Evolutionary conservation across 2,797 vertebrate species (phyloP), one percentile per base, ranked within the genome.

Genomic region (Mormyrops attenuatus): DNA sequence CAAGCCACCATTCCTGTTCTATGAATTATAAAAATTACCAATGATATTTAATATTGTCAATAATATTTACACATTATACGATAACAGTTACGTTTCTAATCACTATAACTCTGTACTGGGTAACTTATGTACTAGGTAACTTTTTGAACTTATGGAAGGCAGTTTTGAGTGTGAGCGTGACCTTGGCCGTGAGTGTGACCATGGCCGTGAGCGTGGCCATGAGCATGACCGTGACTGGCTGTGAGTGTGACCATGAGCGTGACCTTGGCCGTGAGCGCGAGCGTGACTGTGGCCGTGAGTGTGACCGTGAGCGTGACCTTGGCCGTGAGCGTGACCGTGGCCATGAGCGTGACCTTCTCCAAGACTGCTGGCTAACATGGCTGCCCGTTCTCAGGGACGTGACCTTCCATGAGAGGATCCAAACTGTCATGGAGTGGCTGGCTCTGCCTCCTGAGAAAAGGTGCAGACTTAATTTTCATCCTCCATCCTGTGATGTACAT

Each of bases 401-500:
- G 80, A 0, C 87, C 0, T 97, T 96, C 92, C 96, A 97, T 92
- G 1, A 91, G 20, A 97, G 98, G 92, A 91, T 99, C 92, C 89
- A 90, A 8, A 94, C 92, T 0, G 0, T 99, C 90, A 87, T 99
- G 8, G 66, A 96, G 0, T 99, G 98, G 98, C 93, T 99, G 88
- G 93, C 94, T 94, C 94, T 97, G 88, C 93, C 96, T 47, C 90
- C 95, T 30, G 91, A 90, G 89, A 15, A 97, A 91, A 97, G 98
- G 98, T 99, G 96, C 92, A 63, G 55, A 34, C 60, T 47, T 73
- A 20, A n/a, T 13, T 3, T 90, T 17, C 20, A 4, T 4, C n/a
- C 57, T 87, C 20, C 17, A 1, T 44, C 52, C 34, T 60, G 22
- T 57, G 49, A 22, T 30, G 9, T 22, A 34, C 80, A 13, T 49